Base-by-base conservation (phyloP, 2,797 vertebrate genomes). In the Myotis daubentonii region DNA sequence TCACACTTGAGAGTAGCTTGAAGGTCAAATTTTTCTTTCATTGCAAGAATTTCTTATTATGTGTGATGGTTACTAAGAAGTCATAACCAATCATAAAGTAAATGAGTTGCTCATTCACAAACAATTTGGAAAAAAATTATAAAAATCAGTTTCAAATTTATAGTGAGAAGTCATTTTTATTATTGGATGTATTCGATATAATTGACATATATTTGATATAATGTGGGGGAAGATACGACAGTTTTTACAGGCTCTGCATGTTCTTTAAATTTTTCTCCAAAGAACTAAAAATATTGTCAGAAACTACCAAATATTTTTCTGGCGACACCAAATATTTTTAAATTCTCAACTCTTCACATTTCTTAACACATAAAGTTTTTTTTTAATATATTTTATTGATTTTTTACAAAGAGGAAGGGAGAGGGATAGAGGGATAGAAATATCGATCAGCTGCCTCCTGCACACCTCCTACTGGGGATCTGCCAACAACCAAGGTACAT, bases 11-110 rank as follows among this genome's bases (percentile, higher is more conserved):
- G 38, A 87, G 38, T 62, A 70, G 41, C 75, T 51, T 89, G 36
- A 84, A 84, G 62, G 28, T 23, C n/a, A 55, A 38, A n/a, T 44
- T 74, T 74, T 89, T 82, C 28, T 92, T 28, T 60, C 49, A 78
- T 13, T 87, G 4, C 66, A 79, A 89, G 62, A 89, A 66, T 86
- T 95, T 95, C 62, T 94, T 36, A 87, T 12, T 78, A 22, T 68
- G 17, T 80, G 9, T 86, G 19, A 60, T 51, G n/a, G 51, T 33
- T 81, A 57, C 47, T 28, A 86, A 88, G n/a, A 80, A 93, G 44
- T 57, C 66, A 55, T 20, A 55, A 23, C 25, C 5, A 16, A 49
- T 71, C 20, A 72, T 49, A 79, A 95, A 93, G 75, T 30, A 80
- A 88, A 47, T 76, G 20, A 88, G 9, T 55, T 88, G n/a, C 60